Base-by-base conservation (phyloP, 2,797 vertebrate species). In the Acrocephalus scirpaceus region DNA sequence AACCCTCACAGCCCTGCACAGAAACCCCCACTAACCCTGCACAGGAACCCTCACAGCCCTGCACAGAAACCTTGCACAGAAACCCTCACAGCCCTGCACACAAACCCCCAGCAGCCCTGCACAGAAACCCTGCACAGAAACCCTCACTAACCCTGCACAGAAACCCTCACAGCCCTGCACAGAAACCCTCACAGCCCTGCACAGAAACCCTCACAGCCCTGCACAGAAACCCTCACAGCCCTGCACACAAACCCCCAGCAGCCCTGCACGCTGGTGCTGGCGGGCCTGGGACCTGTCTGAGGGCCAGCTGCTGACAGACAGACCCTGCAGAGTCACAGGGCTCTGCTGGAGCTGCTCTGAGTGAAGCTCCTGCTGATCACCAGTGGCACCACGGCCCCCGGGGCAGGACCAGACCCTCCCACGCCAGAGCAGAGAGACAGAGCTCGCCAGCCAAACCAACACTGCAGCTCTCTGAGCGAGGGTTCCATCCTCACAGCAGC, bases 381-480 rank as follows among this genome's bases (percentile, higher is more conserved):
- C 48, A 15, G 22, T 1, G 2, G 47, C 76, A 76, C 56, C 17
- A 19, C 44, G 20, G 32, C 3, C 22, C 17, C 26, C 7, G 0
- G 0, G 16, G 62, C 36, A 60, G 67, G 38, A 47, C 32, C 47
- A 69, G 67, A 18, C 51, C 76, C 83, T 76, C 29, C 48, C 13
- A n/a, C 0, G 1, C 51, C 81, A 65, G 36, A 71, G 62, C 58
- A n/a, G 58, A n/a, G 62, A 82, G 42, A 7, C 64, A 34, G 15
- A 53, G 65, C 36, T 19, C 5, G 9, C 13, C 12, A 9, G n/a
- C 2, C 54, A 20, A 9, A 70, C 2, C 11, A 0, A 6, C 0
- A 3, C 32, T 6, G 16, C 0, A 0, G 13, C 9, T 17, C 29
- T 27, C 26, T 32, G 19, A n/a, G 4, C 4, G 1, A 0, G 5